A percentile compares a stretch with the other conserved stretches of the same genome.
Evolutionary conservation across 2,888 invertebrate species (phyloP).

Genomic region (Gibbula magus): DNA sequence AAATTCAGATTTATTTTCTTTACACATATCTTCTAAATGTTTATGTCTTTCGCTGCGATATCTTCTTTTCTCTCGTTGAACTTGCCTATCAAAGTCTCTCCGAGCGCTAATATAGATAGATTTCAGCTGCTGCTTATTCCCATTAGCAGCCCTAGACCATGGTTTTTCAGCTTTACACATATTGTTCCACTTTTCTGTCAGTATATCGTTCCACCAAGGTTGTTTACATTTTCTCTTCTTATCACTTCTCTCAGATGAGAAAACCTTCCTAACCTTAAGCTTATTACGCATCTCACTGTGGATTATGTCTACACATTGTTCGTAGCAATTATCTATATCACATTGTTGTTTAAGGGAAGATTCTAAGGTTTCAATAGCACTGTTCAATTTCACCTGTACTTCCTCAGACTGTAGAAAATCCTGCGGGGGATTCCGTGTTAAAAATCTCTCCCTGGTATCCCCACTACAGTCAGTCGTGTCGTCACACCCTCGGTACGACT

Average conservation of each 20-base stretch:
- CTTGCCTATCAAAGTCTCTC: neutral
- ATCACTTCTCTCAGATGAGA: neutral
- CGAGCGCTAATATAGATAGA: neutral
- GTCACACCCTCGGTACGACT: too few relatives aligned
- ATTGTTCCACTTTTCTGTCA: neutral
- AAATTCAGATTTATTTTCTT: neutral
- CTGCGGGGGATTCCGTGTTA: too few relatives aligned
- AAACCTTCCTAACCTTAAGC: neutral
- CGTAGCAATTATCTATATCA: too few relatives aligned
- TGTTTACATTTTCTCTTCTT: neutral
- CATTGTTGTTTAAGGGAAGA: too few relatives aligned
- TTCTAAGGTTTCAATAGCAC: too few relatives aligned
- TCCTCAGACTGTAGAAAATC: too few relatives aligned
- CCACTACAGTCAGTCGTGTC: too few relatives aligned
- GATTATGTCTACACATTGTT: neutral
- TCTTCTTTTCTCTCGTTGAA: neutral
- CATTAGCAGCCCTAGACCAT: neutral
- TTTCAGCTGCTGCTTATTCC: neutral
- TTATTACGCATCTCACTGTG: neutral
- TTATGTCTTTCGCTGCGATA: neutral
- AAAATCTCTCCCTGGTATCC: too few relatives aligned
- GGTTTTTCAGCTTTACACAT: neutral
- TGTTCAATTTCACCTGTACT: too few relatives aligned
- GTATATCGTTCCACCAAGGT: neutral
- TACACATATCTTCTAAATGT: neutral